Evolutionary conservation across 2,888 invertebrate species (phyloP), one percentile per base, ranked within the genome.

Genomic region (Eilema sororculum): DNA sequence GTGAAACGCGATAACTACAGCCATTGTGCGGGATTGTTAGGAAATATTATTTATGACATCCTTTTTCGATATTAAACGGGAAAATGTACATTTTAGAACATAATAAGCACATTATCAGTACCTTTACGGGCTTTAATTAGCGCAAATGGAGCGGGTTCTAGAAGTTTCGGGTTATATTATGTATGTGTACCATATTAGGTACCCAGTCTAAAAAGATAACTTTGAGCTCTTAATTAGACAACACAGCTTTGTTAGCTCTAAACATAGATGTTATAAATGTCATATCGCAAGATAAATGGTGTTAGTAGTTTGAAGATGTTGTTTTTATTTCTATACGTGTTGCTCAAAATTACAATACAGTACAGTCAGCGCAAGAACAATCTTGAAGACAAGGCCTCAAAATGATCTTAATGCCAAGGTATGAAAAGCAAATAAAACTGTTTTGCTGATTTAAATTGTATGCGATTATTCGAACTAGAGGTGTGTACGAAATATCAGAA

Each of bases 1-100:
- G 68, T 30, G 68, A 66, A 65, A 61, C 65, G 68, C 61, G 72
- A 72, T 72, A 72, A 72, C 72, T 67, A 72, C 61, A 41, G 37
- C 57, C 30, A 58, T 70, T 70, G 70, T 69, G 52, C 28, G 62
- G 66, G 63, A 63, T 66, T 70, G 66, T 70, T 67, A 70, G 57
- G 22, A 28, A 66, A 57, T 46, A 64, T 71, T 52, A 71, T 71
- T 71, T 67, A 68, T 60, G 64, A 41, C 64, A 61, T 56, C 64
- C 37, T 63, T 66, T 69, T 67, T 63, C 30, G 70, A 70, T 67
- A 62, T 62, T 57, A 70, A 70, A 66, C 24, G 24, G 25, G 59
- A 56, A 33, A 52, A 65, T 20, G 52, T 68, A 68, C 65, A 24
- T 30, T 69, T 28, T 61, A n/a, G 52, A 65, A 69, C 56, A 68